A percentile compares a stretch with the other conserved stretches of the same genome.
These are phyloP conservation scores for Gobio occitaniae DNA, from an alignment of 2,797 vertebrate species.

Conservation along the genomic window DNA sequence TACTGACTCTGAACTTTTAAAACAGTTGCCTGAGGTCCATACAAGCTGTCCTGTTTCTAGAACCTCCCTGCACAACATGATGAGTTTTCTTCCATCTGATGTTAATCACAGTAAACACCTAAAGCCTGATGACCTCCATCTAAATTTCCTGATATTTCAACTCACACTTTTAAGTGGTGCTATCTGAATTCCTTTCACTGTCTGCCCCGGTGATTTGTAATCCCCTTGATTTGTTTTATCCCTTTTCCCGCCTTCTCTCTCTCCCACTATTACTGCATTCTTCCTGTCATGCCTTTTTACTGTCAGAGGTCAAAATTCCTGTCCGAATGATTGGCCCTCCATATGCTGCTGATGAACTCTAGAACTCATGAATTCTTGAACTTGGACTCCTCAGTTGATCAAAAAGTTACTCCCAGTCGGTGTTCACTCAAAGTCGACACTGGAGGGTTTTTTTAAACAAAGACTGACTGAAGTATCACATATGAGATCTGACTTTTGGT, in stretches of 20 bases:
- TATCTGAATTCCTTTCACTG: background rate
- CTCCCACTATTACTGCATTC: constrained; percentile 20
- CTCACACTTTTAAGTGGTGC: constrained; percentile 11
- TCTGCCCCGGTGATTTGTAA: constrained; percentile 4
- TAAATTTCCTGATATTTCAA: constrained; percentile 11
- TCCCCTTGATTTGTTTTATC: constrained; percentile 34
- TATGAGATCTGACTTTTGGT: constrained; percentile 8
- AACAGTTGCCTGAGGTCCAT: background rate
- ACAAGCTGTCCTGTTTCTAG: background rate
- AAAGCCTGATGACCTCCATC: constrained; percentile 9
- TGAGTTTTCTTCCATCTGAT: constrained; percentile 19
- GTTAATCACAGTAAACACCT: constrained; percentile 41
- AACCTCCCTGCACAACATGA: background rate
- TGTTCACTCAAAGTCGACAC: background rate
- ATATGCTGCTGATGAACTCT: constrained; percentile 29
- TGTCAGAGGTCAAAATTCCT: constrained; percentile 27
- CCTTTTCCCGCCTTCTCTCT: background rate
- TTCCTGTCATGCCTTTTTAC: constrained; percentile 24
- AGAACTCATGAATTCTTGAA: constrained; percentile 41
- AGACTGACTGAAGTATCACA: background rate
- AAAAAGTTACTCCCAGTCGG: background rate
- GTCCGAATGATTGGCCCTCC: constrained; percentile 24
- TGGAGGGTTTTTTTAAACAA: background rate
- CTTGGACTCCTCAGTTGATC: constrained; percentile 25
- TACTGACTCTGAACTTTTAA: background rate